phyloP scores from a whole-genome alignment of 2,888 invertebrate genomes.

The Loripinus fragilis region DNA sequence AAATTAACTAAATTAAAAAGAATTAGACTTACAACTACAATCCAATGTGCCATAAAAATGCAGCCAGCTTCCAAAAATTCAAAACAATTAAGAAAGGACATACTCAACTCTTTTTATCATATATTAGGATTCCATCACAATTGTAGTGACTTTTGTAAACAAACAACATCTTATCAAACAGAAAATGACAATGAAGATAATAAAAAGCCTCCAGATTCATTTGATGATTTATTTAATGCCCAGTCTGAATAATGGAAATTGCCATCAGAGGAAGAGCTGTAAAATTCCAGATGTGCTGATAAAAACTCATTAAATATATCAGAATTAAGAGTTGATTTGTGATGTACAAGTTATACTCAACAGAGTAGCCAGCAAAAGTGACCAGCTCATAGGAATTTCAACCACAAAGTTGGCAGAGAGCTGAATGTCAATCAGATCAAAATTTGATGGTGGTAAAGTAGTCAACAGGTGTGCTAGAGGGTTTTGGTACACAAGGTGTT shows the following conservation, averaged over 20 bases:
- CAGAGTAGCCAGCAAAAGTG: constrained; percentile 40
- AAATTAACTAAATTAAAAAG: constrained; percentile 27
- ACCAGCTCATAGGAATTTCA: too few relatives aligned
- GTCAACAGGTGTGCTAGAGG: constrained; percentile 35
- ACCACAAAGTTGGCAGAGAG: constrained; percentile 51
- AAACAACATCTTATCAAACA: neutral
- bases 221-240: constrained; percentile 20
- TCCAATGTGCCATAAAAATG: constrained; percentile 53
- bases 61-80: constrained; percentile 18
- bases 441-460: constrained; percentile 56
- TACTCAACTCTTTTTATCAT: constrained; percentile 46
- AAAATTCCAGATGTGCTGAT: neutral
- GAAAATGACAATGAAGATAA: neutral
- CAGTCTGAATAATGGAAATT: constrained; percentile 27
- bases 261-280: constrained; percentile 12
- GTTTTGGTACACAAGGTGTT: constrained; percentile 45
- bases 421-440: constrained; percentile 42
- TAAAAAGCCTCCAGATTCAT: neutral
- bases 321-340: neutral
- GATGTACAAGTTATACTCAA: constrained; percentile 18
- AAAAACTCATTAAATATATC: neutral
- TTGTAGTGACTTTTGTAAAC: constrained; percentile 45
- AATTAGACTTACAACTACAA: constrained; percentile 15
- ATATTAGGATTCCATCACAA: constrained; percentile 45
- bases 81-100: constrained; percentile 38